Conservation (phyloP, 2,113 vertebrate genomes). For the Equus przewalskii region DNA sequence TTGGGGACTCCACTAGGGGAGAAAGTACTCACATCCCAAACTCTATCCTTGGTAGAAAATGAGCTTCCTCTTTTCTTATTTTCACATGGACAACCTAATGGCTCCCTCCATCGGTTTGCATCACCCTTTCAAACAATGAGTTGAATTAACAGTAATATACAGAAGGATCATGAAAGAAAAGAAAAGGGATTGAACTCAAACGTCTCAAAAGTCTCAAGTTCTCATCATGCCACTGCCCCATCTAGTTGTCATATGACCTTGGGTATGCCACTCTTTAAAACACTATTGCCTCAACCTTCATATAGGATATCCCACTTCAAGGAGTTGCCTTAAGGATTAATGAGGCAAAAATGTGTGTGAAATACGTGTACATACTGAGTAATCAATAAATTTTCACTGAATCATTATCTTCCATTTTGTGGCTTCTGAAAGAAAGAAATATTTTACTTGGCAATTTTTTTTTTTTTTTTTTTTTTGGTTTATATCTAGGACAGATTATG, state of each 20-base stretch:
- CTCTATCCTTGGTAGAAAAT: neutral
- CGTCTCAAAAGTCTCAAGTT: neutral
- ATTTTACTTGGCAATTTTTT: neutral
- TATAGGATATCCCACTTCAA: neutral
- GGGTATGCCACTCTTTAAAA: neutral
- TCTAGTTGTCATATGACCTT: neutral
- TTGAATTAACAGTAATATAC: neutral
- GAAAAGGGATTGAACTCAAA: neutral
- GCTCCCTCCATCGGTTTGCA: neutral
- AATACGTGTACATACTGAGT: neutral
- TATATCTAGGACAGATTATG: slow-evolving; percentile 10
- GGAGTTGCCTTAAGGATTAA: neutral
- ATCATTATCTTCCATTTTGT: neutral
- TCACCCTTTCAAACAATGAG: neutral
- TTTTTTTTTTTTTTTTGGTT: neutral
- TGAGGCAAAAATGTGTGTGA: neutral
- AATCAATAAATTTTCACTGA: neutral
- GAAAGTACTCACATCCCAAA: neutral
- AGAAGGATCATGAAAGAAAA: neutral
- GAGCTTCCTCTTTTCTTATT: neutral
- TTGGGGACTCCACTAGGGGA: neutral
- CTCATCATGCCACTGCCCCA: neutral
- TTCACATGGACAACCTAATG: neutral
- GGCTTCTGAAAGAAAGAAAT: neutral
- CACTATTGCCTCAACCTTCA: neutral